Evolutionary conservation across 2,113 vertebrate genomes (phyloP), one percentile per base, ranked within the genome.

Genomic region (Petromus typicus): DNA sequence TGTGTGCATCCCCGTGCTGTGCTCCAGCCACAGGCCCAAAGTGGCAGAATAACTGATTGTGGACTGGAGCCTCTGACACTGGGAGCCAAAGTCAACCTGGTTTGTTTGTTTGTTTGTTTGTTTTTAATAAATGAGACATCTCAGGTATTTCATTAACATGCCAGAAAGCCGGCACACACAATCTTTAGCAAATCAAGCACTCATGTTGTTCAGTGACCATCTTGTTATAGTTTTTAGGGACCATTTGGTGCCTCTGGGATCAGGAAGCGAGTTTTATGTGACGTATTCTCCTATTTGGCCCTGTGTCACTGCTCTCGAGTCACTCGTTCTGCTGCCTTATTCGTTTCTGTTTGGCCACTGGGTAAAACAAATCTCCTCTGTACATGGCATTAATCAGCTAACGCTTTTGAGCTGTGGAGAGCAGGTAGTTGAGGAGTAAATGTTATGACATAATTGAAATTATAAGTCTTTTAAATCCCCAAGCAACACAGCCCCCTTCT

Each of bases 381-480:
- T 63, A 45, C 11, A 40, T 43, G 78, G 78, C 75, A 82, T 88
- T 92, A 73, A 85, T 86, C 94, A 89, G 79, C 56, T 64, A 75
- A 90, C 7, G 13, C 18, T 86, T 84, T 43, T 34, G 67, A 69
- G 61, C 32, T 54, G 88, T 64, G 32, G 61, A 90, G 22, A 96
- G 63, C 18, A 69, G 82, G 79, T 84, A 90, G 81, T 64, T 76
- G 80, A 66, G 88, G 75, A 89, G n/a, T 85, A 86, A 96, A 93
- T 90, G 63, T 94, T 95, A 84, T 84, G 82, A 59, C 66, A 64
- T 94, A 86, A 94, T 95, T 95, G 95, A 96, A 92, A 96, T 96
- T 45, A 71, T 73, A 96, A 94, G 92, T 84, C 69, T 64, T 88
- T 88, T 57, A 92, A 92, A 66, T 97, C 85, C 57, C 90, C 22